Evolutionary conservation across 2,888 invertebrate genomes (phyloP).

Genomic region (Liodrosophila aerea): DNA sequence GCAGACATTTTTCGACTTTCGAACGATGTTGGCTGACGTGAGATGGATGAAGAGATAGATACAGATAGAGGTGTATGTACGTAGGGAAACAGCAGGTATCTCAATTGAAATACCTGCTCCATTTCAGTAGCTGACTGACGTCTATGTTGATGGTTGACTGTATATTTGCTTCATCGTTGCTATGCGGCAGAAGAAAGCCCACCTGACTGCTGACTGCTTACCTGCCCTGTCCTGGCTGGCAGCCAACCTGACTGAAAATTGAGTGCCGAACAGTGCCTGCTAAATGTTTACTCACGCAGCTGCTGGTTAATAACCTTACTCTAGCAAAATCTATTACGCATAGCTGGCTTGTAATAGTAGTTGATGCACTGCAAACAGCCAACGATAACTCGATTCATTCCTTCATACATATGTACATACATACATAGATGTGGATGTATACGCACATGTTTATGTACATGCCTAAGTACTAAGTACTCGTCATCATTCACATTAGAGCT

Average conservation of each 20-base stretch:
- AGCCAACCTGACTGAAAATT: slow-evolving; percentile 24
- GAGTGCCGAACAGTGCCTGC: slow-evolving; percentile 19
- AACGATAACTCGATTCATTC: too few relatives aligned
- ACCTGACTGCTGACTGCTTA: too few relatives aligned
- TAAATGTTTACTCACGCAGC: slow-evolving; percentile 32
- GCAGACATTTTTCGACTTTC: slow-evolving; percentile 28
- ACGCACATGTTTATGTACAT: neutral
- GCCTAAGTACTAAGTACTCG: slow-evolving; percentile 18
- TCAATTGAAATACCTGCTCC: slow-evolving; percentile 61
- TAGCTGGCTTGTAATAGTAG: slow-evolving; percentile 15
- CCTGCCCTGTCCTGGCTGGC: slow-evolving; percentile 6
- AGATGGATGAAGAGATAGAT: neutral
- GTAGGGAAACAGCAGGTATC: slow-evolving; percentile 43
- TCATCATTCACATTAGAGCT: slow-evolving; percentile 41
- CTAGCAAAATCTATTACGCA: slow-evolving; percentile 43
- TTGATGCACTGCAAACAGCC: neutral
- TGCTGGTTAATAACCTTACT: slow-evolving; percentile 14
- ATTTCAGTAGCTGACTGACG: slow-evolving; percentile 14
- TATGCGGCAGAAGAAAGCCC: slow-evolving; percentile 3
- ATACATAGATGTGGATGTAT: neutral
- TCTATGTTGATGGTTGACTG: slow-evolving; percentile 3
- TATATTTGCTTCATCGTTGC: slow-evolving; percentile 3
- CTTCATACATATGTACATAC: neutral
- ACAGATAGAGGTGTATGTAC: too few relatives aligned
- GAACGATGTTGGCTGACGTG: slow-evolving; percentile 17